Conservation (phyloP, 2,113 vertebrate genomes). For the Chloropsis hardwickii region DNA sequence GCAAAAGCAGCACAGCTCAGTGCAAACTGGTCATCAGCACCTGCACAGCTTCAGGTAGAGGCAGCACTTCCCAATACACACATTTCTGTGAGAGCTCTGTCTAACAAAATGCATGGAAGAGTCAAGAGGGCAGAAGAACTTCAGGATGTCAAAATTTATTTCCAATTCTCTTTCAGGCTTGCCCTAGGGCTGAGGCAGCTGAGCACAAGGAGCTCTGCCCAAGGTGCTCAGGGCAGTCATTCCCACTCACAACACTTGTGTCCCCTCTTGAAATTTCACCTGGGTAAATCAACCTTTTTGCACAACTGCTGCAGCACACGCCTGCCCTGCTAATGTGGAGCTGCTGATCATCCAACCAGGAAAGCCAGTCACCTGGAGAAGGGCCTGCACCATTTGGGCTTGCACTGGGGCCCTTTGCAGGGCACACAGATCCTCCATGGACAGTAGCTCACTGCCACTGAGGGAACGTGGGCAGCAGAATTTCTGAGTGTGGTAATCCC, state of each 20-base stretch:
- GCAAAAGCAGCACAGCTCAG: not conserved
- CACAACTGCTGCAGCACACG: accelerated
- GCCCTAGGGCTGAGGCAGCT: not conserved
- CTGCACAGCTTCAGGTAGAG: not conserved
- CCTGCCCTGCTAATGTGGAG: not conserved
- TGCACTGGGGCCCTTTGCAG: not conserved
- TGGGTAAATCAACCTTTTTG: not conserved
- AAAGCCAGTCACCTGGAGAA: not conserved
- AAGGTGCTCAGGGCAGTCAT: accelerated
- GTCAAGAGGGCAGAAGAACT: not conserved
- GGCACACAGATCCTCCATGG: not conserved
- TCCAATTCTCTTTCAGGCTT: not conserved
- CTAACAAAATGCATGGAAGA: not conserved
- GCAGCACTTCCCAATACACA: not conserved
- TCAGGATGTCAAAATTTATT: not conserved
- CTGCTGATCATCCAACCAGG: not conserved
- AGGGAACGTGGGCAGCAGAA: not conserved
- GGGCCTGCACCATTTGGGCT: not conserved
- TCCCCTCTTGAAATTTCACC: not conserved
- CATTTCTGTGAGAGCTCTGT: not conserved
- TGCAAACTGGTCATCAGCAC: not conserved
- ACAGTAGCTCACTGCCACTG: not conserved
- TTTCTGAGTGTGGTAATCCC: not conserved
- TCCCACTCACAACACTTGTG: not conserved
- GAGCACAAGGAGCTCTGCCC: not conserved